phyloP scores from a whole-genome alignment of 2,797 vertebrate species.

The Sphenopsis melanotis region DNA sequence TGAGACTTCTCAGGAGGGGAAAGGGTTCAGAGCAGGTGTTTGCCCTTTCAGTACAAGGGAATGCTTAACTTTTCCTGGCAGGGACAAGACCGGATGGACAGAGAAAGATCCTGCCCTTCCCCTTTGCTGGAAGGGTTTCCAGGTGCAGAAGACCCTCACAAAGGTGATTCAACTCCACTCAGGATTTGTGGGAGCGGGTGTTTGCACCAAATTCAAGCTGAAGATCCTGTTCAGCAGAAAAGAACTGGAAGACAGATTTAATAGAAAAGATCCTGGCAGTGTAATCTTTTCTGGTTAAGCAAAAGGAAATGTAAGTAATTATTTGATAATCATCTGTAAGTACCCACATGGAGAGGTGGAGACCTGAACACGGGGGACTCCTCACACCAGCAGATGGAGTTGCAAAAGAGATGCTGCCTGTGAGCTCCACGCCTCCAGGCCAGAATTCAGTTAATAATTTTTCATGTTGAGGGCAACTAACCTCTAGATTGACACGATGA shows the following conservation, averaged over 20 bases:
- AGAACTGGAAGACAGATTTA: neutral
- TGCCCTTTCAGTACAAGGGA: neutral
- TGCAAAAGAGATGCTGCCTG: neutral
- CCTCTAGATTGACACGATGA: neutral
- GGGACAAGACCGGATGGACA: too few relatives aligned
- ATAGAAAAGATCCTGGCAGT: neutral
- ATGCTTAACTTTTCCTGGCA: neutral
- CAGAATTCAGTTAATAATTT: conserved; percentile 5
- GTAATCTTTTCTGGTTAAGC: conserved; percentile 1
- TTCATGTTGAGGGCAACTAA: neutral
- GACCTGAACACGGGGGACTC: neutral
- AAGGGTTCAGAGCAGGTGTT: neutral
- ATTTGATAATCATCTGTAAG: conserved; percentile 55
- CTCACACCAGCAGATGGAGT: neutral
- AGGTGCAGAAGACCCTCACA: neutral
- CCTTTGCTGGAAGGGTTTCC: neutral
- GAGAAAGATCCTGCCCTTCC: neutral
- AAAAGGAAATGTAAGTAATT: conserved; percentile 41
- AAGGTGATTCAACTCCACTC: neutral
- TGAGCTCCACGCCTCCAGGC: neutral
- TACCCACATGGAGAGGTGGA: neutral
- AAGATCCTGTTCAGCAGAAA: neutral
- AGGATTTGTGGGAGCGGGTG: neutral
- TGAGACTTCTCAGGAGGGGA: neutral
- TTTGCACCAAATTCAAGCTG: neutral